Percentiles rank a stretch among this genome's conserved stretches.
These are phyloP conservation scores for Melanocharis versteri DNA, from an alignment of 2,113 vertebrate genomes.

Conservation along the genomic window DNA sequence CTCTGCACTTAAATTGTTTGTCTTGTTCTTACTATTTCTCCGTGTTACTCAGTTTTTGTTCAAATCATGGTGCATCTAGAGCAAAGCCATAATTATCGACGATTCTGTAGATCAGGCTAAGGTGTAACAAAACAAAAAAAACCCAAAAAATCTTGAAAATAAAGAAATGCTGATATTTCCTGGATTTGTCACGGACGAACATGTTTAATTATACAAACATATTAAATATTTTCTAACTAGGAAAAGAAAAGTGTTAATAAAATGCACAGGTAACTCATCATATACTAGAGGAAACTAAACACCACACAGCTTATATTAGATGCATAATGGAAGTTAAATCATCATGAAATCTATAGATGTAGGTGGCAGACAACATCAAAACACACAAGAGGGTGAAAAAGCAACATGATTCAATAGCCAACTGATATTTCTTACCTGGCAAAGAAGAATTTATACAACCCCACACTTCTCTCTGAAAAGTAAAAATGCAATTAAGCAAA, in stretches of 20 bases:
- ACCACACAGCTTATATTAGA: neutral
- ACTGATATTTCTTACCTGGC: slow-evolving; percentile 82
- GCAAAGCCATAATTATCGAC: neutral
- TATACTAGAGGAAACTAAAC: neutral
- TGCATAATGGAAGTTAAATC: neutral
- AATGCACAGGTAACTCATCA: neutral
- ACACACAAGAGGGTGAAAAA: neutral
- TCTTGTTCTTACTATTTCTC: neutral
- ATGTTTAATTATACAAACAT: neutral
- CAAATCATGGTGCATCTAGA: neutral
- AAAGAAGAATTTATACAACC: slow-evolving; percentile 95
- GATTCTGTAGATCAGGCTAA: neutral
- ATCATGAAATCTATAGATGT: neutral
- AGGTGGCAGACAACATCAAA: neutral
- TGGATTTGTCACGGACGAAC: neutral
- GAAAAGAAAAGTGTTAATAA: neutral
- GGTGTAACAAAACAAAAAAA: neutral
- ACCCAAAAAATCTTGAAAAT: neutral
- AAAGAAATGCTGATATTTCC: neutral
- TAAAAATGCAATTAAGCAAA: slow-evolving; percentile 30
- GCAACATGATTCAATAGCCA: neutral
- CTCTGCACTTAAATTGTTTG: neutral
- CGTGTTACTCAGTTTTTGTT: neutral
- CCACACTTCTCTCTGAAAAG: slow-evolving; percentile 91
- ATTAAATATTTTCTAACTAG: neutral